These are phyloP conservation scores for Haemorhous mexicanus DNA, from an alignment of 2,113 vertebrate genomes.

Conservation along the genomic window DNA sequence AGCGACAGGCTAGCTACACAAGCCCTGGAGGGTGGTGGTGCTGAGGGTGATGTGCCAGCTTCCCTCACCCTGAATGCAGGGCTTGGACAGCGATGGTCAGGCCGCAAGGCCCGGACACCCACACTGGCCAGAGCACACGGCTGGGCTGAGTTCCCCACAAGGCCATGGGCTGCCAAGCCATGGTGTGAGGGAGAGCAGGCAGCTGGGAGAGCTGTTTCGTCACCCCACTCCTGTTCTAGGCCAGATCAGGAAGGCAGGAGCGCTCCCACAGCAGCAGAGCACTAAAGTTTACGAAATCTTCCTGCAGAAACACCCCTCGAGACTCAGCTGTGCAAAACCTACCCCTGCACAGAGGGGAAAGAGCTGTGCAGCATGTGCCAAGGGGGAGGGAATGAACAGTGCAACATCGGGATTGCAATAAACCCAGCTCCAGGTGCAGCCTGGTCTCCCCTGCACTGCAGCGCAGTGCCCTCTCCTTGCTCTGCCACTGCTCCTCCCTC, in stretches of 20 bases:
- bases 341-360: not conserved
- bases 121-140: not conserved
- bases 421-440: not conserved
- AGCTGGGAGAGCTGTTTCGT: not conserved
- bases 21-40: not conserved
- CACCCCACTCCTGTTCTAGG: not conserved
- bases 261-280: not conserved
- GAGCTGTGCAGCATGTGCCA: accelerated
- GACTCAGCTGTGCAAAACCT: not conserved
- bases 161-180: not conserved
- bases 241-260: accelerated
- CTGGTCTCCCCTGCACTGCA: not conserved
- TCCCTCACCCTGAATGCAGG: not conserved
- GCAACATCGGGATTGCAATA: not conserved
- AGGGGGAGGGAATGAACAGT: not conserved
- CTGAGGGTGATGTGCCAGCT: accelerated
- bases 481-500: not conserved
- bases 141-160: not conserved
- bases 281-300: not conserved
- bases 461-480: not conserved
- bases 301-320: not conserved
- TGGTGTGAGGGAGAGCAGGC: not conserved
- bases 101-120: not conserved
- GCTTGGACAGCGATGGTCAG: not conserved
- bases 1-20: accelerated